Conservation (phyloP, 2,113 vertebrate species). For the Elgaria multicarinata region DNA sequence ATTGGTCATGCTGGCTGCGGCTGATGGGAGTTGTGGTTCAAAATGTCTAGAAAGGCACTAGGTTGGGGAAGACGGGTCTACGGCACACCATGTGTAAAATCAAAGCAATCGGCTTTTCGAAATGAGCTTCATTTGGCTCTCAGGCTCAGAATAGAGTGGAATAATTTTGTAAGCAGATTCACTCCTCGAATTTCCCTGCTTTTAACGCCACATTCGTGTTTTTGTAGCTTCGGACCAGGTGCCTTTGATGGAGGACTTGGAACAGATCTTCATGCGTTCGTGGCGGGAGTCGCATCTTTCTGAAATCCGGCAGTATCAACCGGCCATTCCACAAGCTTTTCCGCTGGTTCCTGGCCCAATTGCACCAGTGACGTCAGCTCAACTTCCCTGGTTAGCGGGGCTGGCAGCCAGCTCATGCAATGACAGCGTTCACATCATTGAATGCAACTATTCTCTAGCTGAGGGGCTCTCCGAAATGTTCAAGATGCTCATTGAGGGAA, state of each 20-base stretch:
- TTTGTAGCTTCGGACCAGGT: slow-evolving; percentile 89
- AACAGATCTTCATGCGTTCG: slow-evolving; percentile 95
- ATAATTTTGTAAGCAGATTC: neutral
- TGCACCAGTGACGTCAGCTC: slow-evolving; percentile 84
- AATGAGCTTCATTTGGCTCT: neutral
- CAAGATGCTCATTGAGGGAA: slow-evolving; percentile 86
- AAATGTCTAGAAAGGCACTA: neutral
- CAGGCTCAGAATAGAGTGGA: neutral
- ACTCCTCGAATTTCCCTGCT: neutral
- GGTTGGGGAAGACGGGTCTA: neutral
- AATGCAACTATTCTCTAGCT: slow-evolving; percentile 87
- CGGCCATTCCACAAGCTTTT: slow-evolving; percentile 77
- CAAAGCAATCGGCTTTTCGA: neutral
- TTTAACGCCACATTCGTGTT: neutral
- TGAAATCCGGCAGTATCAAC: slow-evolving; percentile 92
- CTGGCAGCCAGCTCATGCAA: slow-evolving; percentile 94
- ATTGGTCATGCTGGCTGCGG: neutral
- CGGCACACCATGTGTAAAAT: neutral
- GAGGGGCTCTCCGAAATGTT: slow-evolving; percentile 93
- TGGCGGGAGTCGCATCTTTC: slow-evolving; percentile 94
- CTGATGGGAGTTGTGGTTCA: neutral
- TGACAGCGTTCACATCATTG: slow-evolving; percentile 88
- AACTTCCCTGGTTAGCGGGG: slow-evolving; percentile 95
- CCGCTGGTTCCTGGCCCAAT: slow-evolving; percentile 74
- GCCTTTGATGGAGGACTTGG: slow-evolving; percentile 94